Evolutionary conservation across 2,888 invertebrate genomes (phyloP).

Genomic region (Eupithecia abbreviata): DNA sequence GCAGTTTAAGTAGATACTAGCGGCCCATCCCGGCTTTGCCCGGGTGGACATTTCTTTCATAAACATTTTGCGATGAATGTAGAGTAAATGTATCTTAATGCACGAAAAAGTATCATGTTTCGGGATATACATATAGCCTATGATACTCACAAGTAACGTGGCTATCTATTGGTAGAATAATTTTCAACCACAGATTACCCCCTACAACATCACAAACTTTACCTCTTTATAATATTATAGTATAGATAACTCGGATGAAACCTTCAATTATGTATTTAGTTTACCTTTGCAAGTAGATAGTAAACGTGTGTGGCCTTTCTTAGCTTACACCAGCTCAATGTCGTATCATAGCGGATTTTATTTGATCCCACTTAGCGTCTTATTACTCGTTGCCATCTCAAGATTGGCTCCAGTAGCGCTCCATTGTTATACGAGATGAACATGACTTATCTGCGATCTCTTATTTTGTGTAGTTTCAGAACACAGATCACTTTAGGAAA

Average conservation of each 20-base stretch:
- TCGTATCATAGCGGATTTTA: slow-evolving; percentile 11
- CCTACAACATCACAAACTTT: no score
- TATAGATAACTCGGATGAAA: neutral
- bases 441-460: neutral
- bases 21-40: no score
- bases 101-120: no score
- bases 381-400: slow-evolving; percentile 7
- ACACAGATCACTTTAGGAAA: neutral
- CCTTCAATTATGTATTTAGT: neutral
- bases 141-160: no score
- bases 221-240: no score
- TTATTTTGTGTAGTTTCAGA: neutral
- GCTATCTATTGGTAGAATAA: no score
- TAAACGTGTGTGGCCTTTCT: slow-evolving; percentile 29
- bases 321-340: slow-evolving; percentile 21
- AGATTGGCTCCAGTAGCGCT: slow-evolving; percentile 4
- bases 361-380: slow-evolving; percentile 12
- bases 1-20: neutral
- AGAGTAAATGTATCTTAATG: no score
- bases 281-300: neutral
- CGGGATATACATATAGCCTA: no score
- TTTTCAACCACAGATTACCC: no score
- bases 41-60: no score
- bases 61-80: no score
- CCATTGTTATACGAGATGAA: neutral